A percentile compares a stretch with the other conserved stretches of the same genome.
Evolutionary conservation across 2,797 vertebrate species (phyloP).

Genomic region (Hoplostethus atlanticus): DNA sequence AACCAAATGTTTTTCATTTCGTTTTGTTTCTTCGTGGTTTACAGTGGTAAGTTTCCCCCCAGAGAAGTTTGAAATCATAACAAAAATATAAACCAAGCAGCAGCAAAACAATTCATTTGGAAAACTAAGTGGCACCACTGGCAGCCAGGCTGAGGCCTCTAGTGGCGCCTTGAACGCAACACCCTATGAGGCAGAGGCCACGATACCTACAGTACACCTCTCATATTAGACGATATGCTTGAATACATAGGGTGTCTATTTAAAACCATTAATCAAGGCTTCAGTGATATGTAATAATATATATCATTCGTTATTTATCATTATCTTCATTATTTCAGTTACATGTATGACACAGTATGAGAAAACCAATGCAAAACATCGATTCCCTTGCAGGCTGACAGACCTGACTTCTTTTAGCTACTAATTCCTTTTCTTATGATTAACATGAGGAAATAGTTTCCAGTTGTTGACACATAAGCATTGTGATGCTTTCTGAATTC

Average conservation of each 20-base stretch:
- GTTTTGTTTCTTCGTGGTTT: conserved; percentile 44
- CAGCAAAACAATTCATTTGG: conserved; percentile 48
- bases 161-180: conserved; percentile 53
- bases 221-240: no score
- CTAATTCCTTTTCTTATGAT: not conserved
- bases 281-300: not conserved
- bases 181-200: not conserved
- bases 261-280: not conserved
- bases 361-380: not conserved
- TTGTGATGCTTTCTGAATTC: conserved; percentile 31
- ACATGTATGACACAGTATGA: no score
- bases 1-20: conserved; percentile 69
- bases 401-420: not conserved
- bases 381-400: not conserved
- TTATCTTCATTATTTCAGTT: not conserved
- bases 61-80: conserved; percentile 54
- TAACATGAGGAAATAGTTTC: not conserved
- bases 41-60: conserved; percentile 68
- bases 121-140: conserved; percentile 55
- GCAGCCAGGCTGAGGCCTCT: conserved; percentile 60
- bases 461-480: not conserved
- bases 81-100: conserved; percentile 48
- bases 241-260: not conserved
- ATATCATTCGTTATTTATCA: no score
- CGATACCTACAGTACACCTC: no score